These are phyloP conservation scores for Hermatobates lingyangjiaoensis DNA, from an alignment of 1,140 invertebrate species.

Conservation along the genomic window DNA sequence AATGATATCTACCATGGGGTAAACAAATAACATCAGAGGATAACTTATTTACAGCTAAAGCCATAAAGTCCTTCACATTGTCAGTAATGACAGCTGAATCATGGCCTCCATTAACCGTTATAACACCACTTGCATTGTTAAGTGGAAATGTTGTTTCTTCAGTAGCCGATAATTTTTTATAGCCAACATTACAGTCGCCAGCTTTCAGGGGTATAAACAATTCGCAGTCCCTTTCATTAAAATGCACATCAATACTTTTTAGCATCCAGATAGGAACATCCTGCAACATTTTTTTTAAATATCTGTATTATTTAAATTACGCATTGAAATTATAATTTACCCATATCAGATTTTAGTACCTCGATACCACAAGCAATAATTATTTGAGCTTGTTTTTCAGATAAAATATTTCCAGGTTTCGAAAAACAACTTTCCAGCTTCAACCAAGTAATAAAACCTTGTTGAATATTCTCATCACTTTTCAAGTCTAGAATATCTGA, in stretches of 20 bases:
- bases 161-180: neutral
- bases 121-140: neutral
- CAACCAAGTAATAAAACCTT: neutral
- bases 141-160: neutral
- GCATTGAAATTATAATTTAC: neutral
- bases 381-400: neutral
- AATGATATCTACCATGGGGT: conserved; percentile 2
- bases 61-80: neutral
- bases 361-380: neutral
- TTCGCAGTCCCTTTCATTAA: neutral
- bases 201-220: neutral
- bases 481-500: neutral
- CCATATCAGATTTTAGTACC: neutral
- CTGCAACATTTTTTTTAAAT: neutral
- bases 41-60: neutral
- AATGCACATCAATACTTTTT: neutral
- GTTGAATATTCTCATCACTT: neutral
- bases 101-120: neutral
- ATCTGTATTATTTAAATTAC: neutral
- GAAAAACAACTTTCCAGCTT: neutral
- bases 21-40: conserved; percentile 4
- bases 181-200: neutral
- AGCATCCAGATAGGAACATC: neutral
- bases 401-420: neutral
- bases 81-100: conserved; percentile 1